phyloP scores from a whole-genome alignment of 2,113 vertebrate genomes.

The Hippocampus barbouri region DNA sequence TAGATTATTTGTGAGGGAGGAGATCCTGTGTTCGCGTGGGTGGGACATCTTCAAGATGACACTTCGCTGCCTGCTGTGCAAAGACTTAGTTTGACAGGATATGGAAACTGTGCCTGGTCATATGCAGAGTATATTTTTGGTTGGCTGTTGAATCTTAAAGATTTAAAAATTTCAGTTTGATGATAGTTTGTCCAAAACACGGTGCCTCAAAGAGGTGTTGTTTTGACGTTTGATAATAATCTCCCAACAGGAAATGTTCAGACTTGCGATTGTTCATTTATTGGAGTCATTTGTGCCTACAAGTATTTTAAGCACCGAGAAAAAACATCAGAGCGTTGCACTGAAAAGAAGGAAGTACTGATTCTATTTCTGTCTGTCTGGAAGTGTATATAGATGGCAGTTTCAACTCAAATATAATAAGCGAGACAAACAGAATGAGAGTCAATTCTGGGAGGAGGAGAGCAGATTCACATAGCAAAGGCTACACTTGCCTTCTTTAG shows the following conservation, averaged over 20 bases:
- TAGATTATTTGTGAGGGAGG: constrained; percentile 19
- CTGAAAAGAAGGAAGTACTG: constrained; percentile 36
- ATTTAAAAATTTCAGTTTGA: not conserved
- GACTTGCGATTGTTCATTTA: not conserved
- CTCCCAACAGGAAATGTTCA: not conserved
- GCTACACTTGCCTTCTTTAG: not conserved
- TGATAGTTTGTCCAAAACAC: not conserved
- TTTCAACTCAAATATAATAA: constrained; percentile 30
- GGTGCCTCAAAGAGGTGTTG: not conserved
- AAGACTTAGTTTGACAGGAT: constrained; percentile 55
- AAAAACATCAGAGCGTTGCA: constrained; percentile 4
- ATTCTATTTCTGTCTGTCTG: constrained; percentile 17
- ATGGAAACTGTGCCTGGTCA: constrained; percentile 20
- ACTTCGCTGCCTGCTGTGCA: constrained; percentile 31
- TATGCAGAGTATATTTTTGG: not conserved
- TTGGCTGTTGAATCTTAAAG: not conserved
- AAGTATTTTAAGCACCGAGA: constrained; percentile 17
- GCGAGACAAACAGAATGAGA: constrained; percentile 12
- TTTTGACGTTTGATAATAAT: not conserved
- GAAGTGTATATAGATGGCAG: constrained; percentile 29
- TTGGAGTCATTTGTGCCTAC: constrained; percentile 7
- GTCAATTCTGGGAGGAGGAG: constrained; percentile 8
- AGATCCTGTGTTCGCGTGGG: constrained; percentile 6
- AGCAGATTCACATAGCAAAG: not conserved
- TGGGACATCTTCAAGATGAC: constrained; percentile 43